These are phyloP conservation scores for Hormiphora californensis DNA, from an alignment of 37 sponge, comb jelly and placozoan genomes.

Conservation along the genomic window DNA sequence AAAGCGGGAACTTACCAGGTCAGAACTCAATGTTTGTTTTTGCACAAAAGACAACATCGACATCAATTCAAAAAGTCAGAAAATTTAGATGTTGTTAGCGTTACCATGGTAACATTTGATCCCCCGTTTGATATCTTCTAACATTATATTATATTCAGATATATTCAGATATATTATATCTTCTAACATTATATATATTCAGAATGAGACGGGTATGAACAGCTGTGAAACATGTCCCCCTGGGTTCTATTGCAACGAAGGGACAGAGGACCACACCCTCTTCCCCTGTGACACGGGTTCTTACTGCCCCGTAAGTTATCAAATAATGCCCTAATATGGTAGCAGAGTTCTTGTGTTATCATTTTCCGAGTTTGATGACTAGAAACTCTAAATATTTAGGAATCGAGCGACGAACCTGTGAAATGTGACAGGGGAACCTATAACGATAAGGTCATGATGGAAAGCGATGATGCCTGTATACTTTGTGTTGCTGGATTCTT, in stretches of 20 bases:
- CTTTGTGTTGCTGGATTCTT: constrained; percentile 51
- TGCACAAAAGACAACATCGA: too few relatives aligned
- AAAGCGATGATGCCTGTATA: not conserved
- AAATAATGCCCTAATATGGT: not conserved
- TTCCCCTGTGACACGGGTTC: constrained; percentile 55
- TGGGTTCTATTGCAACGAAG: constrained; percentile 55
- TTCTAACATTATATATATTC: too few relatives aligned
- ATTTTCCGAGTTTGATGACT: not conserved
- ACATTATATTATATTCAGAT: too few relatives aligned
- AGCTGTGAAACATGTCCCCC: constrained; percentile 51
- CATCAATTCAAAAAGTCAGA: too few relatives aligned
- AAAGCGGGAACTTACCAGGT: not conserved
- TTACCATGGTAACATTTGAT: too few relatives aligned
- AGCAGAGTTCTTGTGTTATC: not conserved
- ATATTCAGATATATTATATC: not conserved
- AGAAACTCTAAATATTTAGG: not conserved
- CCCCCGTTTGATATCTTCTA: too few relatives aligned
- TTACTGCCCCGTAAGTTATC: constrained; percentile 48
- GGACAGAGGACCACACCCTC: not conserved
- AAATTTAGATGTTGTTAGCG: too few relatives aligned
- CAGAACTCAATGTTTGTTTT: too few relatives aligned
- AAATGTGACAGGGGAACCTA: constrained; percentile 54
- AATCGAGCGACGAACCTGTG: not conserved
- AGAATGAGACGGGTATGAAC: constrained; percentile 43
- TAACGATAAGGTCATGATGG: not conserved